Evolutionary conservation across 2,888 invertebrate species (phyloP), one percentile per base, ranked within the genome.

Genomic region (Lasioglossum figueresi): DNA sequence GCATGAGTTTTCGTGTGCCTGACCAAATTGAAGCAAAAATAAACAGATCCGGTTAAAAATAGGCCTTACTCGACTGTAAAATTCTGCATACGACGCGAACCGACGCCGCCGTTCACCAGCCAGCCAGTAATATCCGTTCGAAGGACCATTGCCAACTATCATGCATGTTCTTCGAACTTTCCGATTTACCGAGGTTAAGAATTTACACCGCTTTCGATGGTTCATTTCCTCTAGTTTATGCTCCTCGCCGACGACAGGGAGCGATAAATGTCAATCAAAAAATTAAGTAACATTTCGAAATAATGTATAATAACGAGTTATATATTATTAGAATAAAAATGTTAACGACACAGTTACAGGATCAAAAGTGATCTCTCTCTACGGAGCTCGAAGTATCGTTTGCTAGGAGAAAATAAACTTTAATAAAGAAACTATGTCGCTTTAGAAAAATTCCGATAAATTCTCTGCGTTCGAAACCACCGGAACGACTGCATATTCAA

Each of bases 1-100:
- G 48, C 37, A 34, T 12, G 37, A 31, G 66, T 63, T 52, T 56
- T 34, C 31, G 27, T 31, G 5, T 37, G 14, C 23, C 8, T 31
- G 31, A 56, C n/a, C 37, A 19, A 72, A 66, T 45, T 23, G 23
- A 31, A 56, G 56, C 45, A 68, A 68, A 76, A 68, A 76, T 83
- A 83, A 23, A 63, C 19, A 43, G 63, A n/a, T n/a, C 3, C 27
- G 27, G 82, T 73, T 83, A 52, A 70, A 82, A 82, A 79, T 82
- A 75, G 59, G 12, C 31, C 6, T 59, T 16, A 10, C 45, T 5
- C 59, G 59, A 59, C 27, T 56, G 59, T 37, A 78, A 56, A 78
- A 63, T 68, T 78, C 48, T 74, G 74, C 82, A 59, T 71, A 37
- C 34, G 43, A 59, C 31, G 34, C 40, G 40, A 56, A 79, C 74